phyloP scores from a whole-genome alignment of 2,888 invertebrate genomes.

The Itoplectis maculator region DNA sequence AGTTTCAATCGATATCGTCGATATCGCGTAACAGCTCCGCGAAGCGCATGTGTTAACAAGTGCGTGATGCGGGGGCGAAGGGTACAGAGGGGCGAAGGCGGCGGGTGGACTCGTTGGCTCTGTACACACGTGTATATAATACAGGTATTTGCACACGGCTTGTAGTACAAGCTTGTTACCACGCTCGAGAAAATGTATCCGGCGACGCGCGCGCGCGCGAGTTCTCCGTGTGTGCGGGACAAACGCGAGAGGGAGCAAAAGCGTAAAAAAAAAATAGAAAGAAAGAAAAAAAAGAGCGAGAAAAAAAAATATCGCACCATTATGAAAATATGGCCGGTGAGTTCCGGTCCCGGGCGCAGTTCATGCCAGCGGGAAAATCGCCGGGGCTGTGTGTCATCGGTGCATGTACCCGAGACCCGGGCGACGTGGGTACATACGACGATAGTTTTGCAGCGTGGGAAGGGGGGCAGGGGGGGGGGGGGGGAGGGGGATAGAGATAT shows the following conservation, averaged over 20 bases:
- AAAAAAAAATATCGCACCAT: slow-evolving; percentile 36
- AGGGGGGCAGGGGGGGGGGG: too few relatives aligned
- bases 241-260: slow-evolving; percentile 7
- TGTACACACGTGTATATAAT: neutral
- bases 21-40: slow-evolving; percentile 32
- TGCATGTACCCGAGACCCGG: slow-evolving; percentile 17
- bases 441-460: slow-evolving; percentile 23
- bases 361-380: slow-evolving; percentile 40
- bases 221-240: neutral
- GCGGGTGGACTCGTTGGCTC: neutral
- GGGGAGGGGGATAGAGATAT: slow-evolving; percentile 7
- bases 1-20: slow-evolving; percentile 51
- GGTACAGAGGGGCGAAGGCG: too few relatives aligned
- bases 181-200: slow-evolving; percentile 17
- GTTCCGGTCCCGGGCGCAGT: slow-evolving; percentile 11
- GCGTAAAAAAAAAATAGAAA: slow-evolving; percentile 35
- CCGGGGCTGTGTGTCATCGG: slow-evolving; percentile 34
- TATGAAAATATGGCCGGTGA: slow-evolving; percentile 42
- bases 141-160: neutral
- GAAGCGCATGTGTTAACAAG: slow-evolving; percentile 45
- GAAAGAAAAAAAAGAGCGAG: slow-evolving; percentile 35
- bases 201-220: neutral
- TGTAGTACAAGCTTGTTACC: slow-evolving; percentile 34
- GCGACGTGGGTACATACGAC: slow-evolving; percentile 1
- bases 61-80: slow-evolving; percentile 27